phyloP scores from a whole-genome alignment of 2,888 invertebrate species.

The Acleris laterana region DNA sequence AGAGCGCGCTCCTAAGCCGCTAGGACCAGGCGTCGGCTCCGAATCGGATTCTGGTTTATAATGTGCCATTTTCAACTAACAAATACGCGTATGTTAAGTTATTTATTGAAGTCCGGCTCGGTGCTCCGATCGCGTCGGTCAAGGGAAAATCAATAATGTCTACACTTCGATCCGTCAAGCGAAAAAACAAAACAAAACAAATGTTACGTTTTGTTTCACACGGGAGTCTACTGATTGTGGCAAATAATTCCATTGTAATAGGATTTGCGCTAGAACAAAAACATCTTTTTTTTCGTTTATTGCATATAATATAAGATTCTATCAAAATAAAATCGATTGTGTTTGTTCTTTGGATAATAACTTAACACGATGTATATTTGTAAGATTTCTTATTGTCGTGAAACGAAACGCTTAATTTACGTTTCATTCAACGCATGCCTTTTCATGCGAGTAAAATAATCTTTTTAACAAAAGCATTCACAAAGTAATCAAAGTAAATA shows the following conservation, averaged over 20 bases:
- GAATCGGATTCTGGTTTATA: conserved; percentile 4
- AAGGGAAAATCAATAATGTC: conserved; percentile 17
- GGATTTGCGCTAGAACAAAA: no score
- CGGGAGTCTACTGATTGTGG: no score
- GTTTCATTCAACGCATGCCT: conserved; percentile 9
- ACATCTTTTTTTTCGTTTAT: no score
- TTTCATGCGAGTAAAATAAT: neutral
- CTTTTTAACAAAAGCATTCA: neutral
- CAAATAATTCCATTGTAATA: no score
- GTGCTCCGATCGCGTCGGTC: conserved; percentile 1
- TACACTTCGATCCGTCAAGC: neutral
- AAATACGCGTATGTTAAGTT: neutral
- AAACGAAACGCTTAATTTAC: conserved; percentile 18
- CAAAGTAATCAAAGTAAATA: conserved; percentile 13
- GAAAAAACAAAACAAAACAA: conserved; percentile 35
- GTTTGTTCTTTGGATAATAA: no score
- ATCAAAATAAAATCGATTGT: neutral
- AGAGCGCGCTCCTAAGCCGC: conserved; percentile 1
- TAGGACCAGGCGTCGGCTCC: conserved; percentile 24
- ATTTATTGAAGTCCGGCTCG: neutral
- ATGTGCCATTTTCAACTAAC: neutral
- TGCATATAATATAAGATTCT: no score
- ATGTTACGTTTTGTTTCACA: neutral
- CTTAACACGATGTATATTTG: no score
- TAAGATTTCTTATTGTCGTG: neutral